Evolutionary conservation across 2,888 invertebrate genomes (phyloP), one percentile per base, ranked within the genome.

Genomic region (Limnephilus lunatus): DNA sequence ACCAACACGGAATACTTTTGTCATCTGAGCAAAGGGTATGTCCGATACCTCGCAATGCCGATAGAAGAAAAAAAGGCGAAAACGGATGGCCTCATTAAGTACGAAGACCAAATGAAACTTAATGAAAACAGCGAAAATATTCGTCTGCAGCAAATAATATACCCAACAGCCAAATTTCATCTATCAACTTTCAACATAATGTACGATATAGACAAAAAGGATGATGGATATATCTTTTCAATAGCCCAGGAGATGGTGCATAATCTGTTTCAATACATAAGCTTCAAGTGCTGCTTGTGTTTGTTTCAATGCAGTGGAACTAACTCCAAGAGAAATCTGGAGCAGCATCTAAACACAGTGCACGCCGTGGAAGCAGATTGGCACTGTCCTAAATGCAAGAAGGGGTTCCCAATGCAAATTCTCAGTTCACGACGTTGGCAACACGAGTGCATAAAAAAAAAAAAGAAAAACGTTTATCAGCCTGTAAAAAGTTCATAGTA

Each of bases 301-400:
- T 25, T 81, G 14, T 44, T 39, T 32, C 87, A 91, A 81, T 81
- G 12, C 14, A 4, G 11, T 44, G 91, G 91, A 7, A 30, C 44
- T 9, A 35, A 81, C 30, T 82, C 91, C 3, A 86, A 81, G 48
- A 44, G 30, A 19, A 39, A 91, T 30, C 80, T 91, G 31, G 91
- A 81, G 32, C 53, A 86, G 15, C 91, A 91, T 30, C n/a, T 91
- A 7, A 44, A 44, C 39, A 80, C 35, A 30, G 91, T 87, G 30
- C 91, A 91, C 32, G 91, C 81, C 30, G n/a, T 68, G 35, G 91
- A 91, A 44, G 81, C 91, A 9, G 81, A 91, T 25, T 91, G 91
- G 91, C 81, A 44, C 19, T 91, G 91, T 48, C 39, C 53, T 19
- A 81, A 87, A 53, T 91, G 91, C 44, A 87, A 91, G 12, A 80